These are phyloP conservation scores for Mesorhabditis spiculigera DNA, from an alignment of 2,888 invertebrate species.

Conservation along the genomic window DNA sequence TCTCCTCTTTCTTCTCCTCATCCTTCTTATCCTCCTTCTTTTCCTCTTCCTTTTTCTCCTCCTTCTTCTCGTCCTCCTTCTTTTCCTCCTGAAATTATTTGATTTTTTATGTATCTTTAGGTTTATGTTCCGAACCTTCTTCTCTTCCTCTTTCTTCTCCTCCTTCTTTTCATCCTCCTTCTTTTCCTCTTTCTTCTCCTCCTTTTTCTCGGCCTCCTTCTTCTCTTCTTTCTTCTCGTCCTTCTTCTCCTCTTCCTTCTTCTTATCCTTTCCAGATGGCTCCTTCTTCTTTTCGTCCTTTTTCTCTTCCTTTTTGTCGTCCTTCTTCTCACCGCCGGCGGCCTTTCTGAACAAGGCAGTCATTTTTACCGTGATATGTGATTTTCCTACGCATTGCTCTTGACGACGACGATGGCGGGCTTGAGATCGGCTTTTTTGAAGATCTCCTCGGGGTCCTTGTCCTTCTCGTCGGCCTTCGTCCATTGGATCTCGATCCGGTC, in stretches of 20 bases:
- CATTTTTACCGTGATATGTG: too few species aligned
- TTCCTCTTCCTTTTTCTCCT: too few species aligned
- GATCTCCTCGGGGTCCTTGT: constrained; percentile 2
- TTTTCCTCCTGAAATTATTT: too few species aligned
- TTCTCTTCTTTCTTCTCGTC: constrained; percentile 19
- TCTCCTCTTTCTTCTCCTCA: too few species aligned
- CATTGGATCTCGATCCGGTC: not conserved
- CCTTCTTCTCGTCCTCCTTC: too few species aligned
- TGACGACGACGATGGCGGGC: not conserved
- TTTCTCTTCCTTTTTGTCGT: too few species aligned
- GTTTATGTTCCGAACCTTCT: not conserved
- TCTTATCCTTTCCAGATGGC: not conserved
- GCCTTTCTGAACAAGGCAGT: too few species aligned
- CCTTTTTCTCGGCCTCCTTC: too few species aligned
- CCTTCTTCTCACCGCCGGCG: too few species aligned
- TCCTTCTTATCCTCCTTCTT: too few species aligned
- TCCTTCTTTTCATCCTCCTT: not conserved
- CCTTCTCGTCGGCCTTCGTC: constrained; percentile 1
- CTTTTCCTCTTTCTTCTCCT: not conserved
- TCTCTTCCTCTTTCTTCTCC: constrained; percentile 18
- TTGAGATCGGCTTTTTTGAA: constrained; percentile 1
- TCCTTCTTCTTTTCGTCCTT: too few species aligned
- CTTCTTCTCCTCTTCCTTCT: not conserved
- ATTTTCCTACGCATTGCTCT: not conserved
- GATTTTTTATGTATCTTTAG: too few species aligned